phyloP scores from a whole-genome alignment of 2,888 invertebrate species.

The Formica aserva region DNA sequence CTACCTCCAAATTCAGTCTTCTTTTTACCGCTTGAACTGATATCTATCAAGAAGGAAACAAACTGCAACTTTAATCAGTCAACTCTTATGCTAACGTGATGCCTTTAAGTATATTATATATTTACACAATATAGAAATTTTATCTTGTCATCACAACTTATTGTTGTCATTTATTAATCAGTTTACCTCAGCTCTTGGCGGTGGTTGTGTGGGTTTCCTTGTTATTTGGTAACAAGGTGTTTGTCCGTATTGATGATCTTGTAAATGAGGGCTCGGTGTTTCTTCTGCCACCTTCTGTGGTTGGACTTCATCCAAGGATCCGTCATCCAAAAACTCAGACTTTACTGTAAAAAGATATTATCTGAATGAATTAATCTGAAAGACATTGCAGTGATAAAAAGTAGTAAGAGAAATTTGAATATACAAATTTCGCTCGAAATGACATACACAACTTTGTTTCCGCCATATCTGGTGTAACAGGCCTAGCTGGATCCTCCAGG shows the following conservation, averaged over 20 bases:
- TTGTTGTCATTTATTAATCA: constrained; percentile 17
- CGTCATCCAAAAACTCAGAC: constrained; percentile 83
- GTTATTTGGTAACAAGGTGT: constrained; percentile 88
- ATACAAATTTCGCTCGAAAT: background rate
- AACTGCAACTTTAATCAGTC: background rate
- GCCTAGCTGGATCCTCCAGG: constrained; percentile 84
- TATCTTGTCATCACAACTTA: background rate
- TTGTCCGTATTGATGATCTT: constrained; percentile 95
- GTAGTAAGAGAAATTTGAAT: background rate
- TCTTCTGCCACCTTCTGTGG: constrained; percentile 84
- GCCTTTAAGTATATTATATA: background rate
- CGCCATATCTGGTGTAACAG: constrained; percentile 85
- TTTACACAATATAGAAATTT: background rate
- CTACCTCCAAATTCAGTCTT: constrained; percentile 91
- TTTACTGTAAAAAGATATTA: constrained; percentile 76
- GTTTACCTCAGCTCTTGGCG: constrained; percentile 83
- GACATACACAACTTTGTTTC: constrained; percentile 84
- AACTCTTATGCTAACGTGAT: background rate
- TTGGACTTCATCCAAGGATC: constrained; percentile 83
- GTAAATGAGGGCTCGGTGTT: constrained; percentile 91
- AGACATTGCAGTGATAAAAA: background rate
- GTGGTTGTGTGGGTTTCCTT: constrained; percentile 83
- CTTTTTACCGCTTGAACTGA: constrained; percentile 91
- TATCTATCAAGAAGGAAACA: constrained; percentile 73
- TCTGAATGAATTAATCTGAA: background rate